Base-by-base conservation (phyloP, 2,113 vertebrate genomes). In the Illadopsis cleaveri region DNA sequence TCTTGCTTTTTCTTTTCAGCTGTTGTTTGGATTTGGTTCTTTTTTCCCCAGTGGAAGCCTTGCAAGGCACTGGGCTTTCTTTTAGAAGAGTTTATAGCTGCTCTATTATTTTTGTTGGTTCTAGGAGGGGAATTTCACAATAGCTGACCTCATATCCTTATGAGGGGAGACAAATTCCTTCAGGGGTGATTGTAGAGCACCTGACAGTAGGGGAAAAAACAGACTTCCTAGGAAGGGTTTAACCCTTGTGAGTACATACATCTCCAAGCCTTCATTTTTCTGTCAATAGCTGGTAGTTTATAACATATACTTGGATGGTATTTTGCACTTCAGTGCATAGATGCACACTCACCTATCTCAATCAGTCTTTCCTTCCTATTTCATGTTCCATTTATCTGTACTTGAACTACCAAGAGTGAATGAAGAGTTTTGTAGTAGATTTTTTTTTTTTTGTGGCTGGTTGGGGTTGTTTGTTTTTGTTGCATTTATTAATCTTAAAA, bases 101-200 rank as follows among this genome's bases (percentile, higher is more conserved):
- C 31, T 92, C 5, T 79, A 3, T 93, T 96, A 85, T 90, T 93
- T 94, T 93, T 82, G n/a, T 71, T 95, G n/a, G n/a, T 92, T 93
- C 45, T 76, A 31, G 79, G 33, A 80, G 19, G n/a, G 91, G 50
- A 50, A 82, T 96, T 92, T 88, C 71, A 82, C 45, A 95, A 92
- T 93, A 96, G 79, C 35, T 97, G 90, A 94, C 66, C 75, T 96
- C 85, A 82, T 94, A 92, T 92, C 71, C 90, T 72, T 90, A 57
- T 47, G 78, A 93, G 66, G 62, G 86, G 86, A 77, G 57, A 93
- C 38, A 73, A 95, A 92, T 93, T 80, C 92, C 75, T 93, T 80
- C 66, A 90, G 90, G 82, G 50, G 66, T 77, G 58, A 86, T 80
- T 90, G 89, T 61, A 88, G 71, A 83, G 54, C 92, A 90, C 85